A percentile compares a stretch with the other conserved stretches of the same genome.
Conservation (phyloP, 2,888 invertebrate species). For the Nowickia ferox region DNA sequence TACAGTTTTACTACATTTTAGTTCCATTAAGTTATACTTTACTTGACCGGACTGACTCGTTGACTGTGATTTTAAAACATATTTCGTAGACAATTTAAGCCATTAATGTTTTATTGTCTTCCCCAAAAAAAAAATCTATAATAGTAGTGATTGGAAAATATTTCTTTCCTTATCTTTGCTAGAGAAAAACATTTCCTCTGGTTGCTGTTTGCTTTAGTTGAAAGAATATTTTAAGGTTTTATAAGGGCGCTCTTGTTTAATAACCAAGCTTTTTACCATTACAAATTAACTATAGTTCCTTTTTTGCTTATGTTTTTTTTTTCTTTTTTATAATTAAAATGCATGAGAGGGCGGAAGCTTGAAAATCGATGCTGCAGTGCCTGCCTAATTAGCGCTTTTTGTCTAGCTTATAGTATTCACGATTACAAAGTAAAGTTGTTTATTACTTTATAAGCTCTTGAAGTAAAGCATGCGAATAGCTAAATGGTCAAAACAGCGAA, state of each 20-base stretch:
- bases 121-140: background rate
- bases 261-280: constrained; percentile 56
- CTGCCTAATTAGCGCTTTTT: constrained; percentile 53
- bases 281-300: constrained; percentile 30
- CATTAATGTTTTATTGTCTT: constrained; percentile 64
- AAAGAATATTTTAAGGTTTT: constrained; percentile 22
- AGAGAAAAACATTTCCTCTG: constrained; percentile 47
- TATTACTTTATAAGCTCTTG: constrained; percentile 61
- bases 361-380: no score
- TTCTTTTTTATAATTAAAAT: constrained; percentile 16
- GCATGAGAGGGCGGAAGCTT: background rate
- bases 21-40: constrained; percentile 37
- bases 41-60: constrained; percentile 52
- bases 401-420: constrained; percentile 18
- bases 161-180: constrained; percentile 13
- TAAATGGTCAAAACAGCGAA: background rate
- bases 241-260: constrained; percentile 12
- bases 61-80: constrained; percentile 62
- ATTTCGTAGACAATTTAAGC: constrained; percentile 62
- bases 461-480: background rate
- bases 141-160: background rate
- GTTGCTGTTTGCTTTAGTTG: background rate
- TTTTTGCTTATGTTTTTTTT: constrained; percentile 9
- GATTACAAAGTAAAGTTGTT: constrained; percentile 45
- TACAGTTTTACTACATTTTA: constrained; percentile 41